Evolutionary conservation across 2,888 invertebrate genomes (phyloP), one percentile per base, ranked within the genome.

Genomic region (Eupithecia exiguata): DNA sequence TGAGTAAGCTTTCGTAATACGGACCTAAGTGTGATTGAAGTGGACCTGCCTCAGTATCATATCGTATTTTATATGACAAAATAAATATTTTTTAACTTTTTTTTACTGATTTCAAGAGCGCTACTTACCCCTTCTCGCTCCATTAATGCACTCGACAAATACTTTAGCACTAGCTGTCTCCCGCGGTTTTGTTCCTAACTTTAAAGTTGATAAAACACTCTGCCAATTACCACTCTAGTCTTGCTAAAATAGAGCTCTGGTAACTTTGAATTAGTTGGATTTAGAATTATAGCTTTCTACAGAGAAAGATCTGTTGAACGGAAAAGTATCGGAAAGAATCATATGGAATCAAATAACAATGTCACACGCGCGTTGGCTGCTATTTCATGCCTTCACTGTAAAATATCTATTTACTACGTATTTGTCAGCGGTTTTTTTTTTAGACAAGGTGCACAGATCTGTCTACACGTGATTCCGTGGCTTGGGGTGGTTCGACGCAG

Each of bases 141-240:
- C 38, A 36, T 36, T 65, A 77, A 74, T 77, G 79, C 74, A 76
- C 71, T 71, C 66, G 70, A 71, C 61, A 76, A 72, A 70, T 72
- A 72, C 75, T 70, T 73, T 46, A 63, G 71, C 21, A 35, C 46
- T 63, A 63, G 70, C 36, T 75, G 75, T 75, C 72, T 70, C 72
- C 40, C 38, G 72, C n/a, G 72, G 75, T 68, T 72, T 75, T 75
- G 70, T 75, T 65, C 43, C 16, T 12, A 68, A 72, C 72, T 75
- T 71, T 35, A 30, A 21, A 72, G 63, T 38, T 46, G 72, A 75
- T 72, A 71, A 75, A 75, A 70, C 70, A 70, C 49, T 25, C 16
- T n/a, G 43, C 71, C 66, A 74, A 74, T 74, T 74, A 74, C 69
- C 58, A 74, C 46, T 43, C n/a, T 40, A 38, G 12, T 65, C 12